These are phyloP conservation scores for Nasonia oneida DNA, from an alignment of 2,888 invertebrate species.

Conservation along the genomic window DNA sequence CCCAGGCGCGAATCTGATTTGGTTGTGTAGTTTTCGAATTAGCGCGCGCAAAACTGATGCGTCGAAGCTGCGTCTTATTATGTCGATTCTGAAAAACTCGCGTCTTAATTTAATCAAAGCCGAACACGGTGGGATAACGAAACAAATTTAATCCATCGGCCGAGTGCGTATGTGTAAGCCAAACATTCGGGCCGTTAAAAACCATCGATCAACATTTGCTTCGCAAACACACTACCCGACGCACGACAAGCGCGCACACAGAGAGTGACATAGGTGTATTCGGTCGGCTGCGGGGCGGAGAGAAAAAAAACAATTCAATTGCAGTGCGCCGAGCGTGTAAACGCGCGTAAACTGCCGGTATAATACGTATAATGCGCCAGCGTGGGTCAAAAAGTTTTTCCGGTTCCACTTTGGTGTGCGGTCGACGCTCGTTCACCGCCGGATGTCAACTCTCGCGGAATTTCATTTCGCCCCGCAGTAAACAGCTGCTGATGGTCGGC, in stretches of 20 bases:
- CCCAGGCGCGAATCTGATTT: slow-evolving; percentile 41
- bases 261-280: not conserved
- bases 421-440: not conserved
- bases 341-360: slow-evolving; percentile 9
- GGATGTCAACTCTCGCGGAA: not conserved
- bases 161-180: not conserved
- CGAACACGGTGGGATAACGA: not conserved
- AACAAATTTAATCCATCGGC: too few species aligned
- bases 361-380: slow-evolving; percentile 4
- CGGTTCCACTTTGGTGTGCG: not conserved
- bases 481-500: slow-evolving; percentile 30
- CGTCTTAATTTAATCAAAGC: not conserved
- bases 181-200: not conserved
- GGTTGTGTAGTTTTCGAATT: slow-evolving; percentile 54
- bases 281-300: not conserved
- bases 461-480: slow-evolving; percentile 50
- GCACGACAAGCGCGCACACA: not conserved
- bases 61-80: not conserved
- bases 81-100: too few species aligned
- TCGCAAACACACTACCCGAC: not conserved
- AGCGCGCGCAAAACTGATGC: not conserved
- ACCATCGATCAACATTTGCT: slow-evolving; percentile 3
- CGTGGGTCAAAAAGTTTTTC: slow-evolving; percentile 41
- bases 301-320: slow-evolving; percentile 34
- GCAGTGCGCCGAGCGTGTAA: not conserved